Conservation (phyloP, 1,140 invertebrate species). For the Doryteuthis pealeii region DNA sequence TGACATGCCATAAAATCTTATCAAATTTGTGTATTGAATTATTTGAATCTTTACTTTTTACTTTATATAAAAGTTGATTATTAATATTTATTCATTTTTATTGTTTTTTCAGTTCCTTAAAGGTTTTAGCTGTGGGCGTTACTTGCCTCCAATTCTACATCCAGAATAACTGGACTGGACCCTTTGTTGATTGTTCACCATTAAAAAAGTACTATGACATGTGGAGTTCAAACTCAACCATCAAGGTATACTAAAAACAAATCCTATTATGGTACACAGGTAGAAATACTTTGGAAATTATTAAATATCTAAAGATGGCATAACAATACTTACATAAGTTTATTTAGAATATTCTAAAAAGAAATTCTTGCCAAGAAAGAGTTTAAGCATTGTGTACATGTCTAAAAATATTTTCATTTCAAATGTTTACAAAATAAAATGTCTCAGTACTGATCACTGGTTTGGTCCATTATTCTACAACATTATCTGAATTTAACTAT, state of each 20-base stretch:
- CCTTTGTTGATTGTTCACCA: conserved; percentile 56
- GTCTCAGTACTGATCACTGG: too few relatives aligned
- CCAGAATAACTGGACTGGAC: conserved; percentile 80
- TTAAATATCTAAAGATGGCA: not conserved
- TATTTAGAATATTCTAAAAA: not conserved
- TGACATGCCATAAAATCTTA: too few relatives aligned
- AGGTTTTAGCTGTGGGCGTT: conserved; percentile 63
- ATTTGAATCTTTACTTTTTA: too few relatives aligned
- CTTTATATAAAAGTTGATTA: too few relatives aligned
- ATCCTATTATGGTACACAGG: not conserved
- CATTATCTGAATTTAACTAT: too few relatives aligned
- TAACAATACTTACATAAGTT: not conserved
- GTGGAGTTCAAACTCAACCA: not conserved
- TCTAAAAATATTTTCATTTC: too few relatives aligned
- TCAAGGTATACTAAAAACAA: not conserved
- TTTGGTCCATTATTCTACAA: too few relatives aligned
- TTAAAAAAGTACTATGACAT: not conserved
- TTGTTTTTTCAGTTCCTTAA: conserved; percentile 37
- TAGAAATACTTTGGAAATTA: not conserved
- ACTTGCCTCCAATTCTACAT: conserved; percentile 73
- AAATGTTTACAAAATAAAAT: too few relatives aligned
- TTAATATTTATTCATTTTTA: too few relatives aligned
- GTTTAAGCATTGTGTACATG: not conserved
- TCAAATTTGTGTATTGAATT: too few relatives aligned
- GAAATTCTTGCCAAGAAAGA: not conserved